Conservation (phyloP, 30 jellyfish, hydroid and myxozoan genomes). For the Sanderia malayensis region DNA sequence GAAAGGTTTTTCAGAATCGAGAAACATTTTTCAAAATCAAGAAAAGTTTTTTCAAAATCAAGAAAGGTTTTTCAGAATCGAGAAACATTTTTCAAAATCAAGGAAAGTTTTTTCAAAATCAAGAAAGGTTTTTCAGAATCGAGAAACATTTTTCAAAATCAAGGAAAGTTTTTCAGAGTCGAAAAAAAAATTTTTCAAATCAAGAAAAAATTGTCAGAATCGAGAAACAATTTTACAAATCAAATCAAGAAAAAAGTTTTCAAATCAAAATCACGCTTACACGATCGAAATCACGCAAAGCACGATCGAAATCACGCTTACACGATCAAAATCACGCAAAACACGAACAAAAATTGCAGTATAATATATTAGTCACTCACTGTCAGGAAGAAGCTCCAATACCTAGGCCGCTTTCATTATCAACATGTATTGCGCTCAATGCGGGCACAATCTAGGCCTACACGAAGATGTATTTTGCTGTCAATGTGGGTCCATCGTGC, state of each 20-base stretch:
- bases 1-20: too few species aligned
- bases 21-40: too few species aligned
- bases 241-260: neutral
- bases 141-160: too few species aligned
- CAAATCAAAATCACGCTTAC: neutral
- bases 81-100: too few species aligned
- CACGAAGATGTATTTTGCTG: constrained; percentile 1
- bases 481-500: constrained; percentile 4
- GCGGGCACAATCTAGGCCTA: constrained; percentile 11
- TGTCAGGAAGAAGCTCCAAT: neutral
- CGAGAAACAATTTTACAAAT: neutral
- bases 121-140: too few species aligned
- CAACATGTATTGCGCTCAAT: neutral
- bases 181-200: too few species aligned
- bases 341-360: constrained; percentile 3
- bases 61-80: too few species aligned
- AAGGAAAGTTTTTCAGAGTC: neutral
- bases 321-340: neutral
- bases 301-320: neutral
- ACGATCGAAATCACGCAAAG: too few species aligned
- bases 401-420: neutral
- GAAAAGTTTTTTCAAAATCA: too few species aligned
- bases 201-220: neutral
- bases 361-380: neutral
- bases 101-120: too few species aligned